Evolutionary conservation across 2,797 vertebrate genomes (phyloP), one percentile per base, ranked within the genome.

Genomic region (Malurus splendens): DNA sequence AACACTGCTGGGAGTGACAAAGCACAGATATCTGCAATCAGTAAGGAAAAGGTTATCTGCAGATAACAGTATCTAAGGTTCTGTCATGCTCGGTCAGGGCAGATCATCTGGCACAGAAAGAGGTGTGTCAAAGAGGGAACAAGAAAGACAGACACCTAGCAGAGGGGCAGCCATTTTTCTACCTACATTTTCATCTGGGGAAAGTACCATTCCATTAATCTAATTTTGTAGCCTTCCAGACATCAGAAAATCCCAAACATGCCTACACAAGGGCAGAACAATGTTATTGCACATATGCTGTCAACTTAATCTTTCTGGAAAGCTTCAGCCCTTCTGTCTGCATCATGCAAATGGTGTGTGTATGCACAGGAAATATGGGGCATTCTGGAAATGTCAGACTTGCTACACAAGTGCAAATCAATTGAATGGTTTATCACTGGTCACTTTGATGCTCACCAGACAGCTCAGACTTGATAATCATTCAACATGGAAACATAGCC

Each of bases 251-350:
- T 91, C 86, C 59, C 36, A 57, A 64, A 72, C 25, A 19, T 22
- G n/a, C 20, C 12, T 60, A 9, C 30, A 30, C 45, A 88, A 86
- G 45, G 78, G 56, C 45, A 90, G 67, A 66, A 76, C 56, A 70
- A 56, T 70, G 44, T 88, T 66, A 65, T 4, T 79, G 52, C 81
- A 90, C 39, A 45, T 39, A 62, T 1, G 3, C 67, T 42, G 41
- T 76, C 67, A 91, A 18, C 74, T 62, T 73, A 48, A 86, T 70
- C 64, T 86, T 66, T 84, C 52, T 56, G 82, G 33, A 80, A 92
- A 82, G 82, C 82, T 87, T 79, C 86, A 90, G 24, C 72, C 33
- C 22, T 84, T 88, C 64, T 88, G 60, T 50, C 67, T 90, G 78
- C 64, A 70, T 64, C 20, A 39, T 5, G 12, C 42, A 48, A 86